Conservation (phyloP, 2,113 vertebrate species). For the Cololabis saira region DNA sequence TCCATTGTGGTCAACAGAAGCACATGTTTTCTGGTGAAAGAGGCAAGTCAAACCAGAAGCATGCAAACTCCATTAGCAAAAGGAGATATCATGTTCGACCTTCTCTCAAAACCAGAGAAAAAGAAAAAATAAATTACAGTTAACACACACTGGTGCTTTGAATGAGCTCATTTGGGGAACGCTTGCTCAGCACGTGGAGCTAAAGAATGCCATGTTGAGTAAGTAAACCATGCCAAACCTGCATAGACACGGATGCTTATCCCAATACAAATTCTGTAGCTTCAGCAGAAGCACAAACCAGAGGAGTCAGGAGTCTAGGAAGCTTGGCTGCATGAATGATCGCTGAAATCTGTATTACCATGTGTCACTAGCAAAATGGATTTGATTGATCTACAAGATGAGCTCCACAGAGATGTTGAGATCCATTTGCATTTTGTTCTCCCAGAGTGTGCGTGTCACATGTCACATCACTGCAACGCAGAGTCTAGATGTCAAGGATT, state of each 20-base stretch:
- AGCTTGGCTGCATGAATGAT: constrained; percentile 25
- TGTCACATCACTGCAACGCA: constrained; percentile 11
- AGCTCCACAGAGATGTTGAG: not conserved
- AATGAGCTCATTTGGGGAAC: constrained; percentile 18
- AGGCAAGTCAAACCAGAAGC: constrained; percentile 14
- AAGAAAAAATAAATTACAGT: not conserved
- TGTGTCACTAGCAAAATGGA: constrained; percentile 5
- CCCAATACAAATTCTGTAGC: constrained; percentile 23
- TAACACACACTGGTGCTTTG: constrained; percentile 2
- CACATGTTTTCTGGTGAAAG: constrained; percentile 14
- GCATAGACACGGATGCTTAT: constrained; percentile 10
- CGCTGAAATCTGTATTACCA: constrained; percentile 12
- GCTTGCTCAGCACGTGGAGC: constrained; percentile 38
- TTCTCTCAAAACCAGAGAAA: constrained; percentile 2
- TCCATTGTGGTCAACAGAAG: constrained; percentile 25
- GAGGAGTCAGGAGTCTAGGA: constrained; percentile 38
- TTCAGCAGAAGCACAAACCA: constrained; percentile 33
- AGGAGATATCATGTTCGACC: constrained; percentile 17
- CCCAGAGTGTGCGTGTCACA: constrained; percentile 4
- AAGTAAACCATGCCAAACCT: constrained; percentile 32
- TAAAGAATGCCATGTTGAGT: not conserved
- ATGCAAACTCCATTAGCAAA: not conserved
- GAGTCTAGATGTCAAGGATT: constrained; percentile 24
- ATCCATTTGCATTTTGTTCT: constrained; percentile 13
- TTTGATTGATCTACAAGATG: constrained; percentile 32